Conservation (phyloP, 2,113 vertebrate genomes). For the Calypte anna region DNA sequence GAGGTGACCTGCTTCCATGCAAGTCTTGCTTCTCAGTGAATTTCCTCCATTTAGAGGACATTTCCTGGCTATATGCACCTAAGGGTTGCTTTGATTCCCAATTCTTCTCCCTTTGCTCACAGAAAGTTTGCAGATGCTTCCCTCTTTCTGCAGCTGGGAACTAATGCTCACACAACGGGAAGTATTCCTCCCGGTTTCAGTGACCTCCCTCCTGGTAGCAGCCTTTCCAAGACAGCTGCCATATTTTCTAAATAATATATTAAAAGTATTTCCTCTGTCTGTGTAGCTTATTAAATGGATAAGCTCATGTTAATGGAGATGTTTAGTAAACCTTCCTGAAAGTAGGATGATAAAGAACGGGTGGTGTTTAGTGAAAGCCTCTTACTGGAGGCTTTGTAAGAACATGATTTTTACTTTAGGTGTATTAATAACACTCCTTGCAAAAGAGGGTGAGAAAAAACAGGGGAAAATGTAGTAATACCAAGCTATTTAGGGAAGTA, state of each 20-base stretch:
- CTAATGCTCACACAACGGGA: slow-evolving; percentile 6
- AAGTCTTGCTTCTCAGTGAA: background rate
- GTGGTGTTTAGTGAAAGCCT: background rate
- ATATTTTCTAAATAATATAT: background rate
- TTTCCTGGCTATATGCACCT: background rate
- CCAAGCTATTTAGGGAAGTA: background rate
- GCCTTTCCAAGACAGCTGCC: background rate
- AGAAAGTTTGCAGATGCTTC: slow-evolving; percentile 31
- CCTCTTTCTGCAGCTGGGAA: slow-evolving; percentile 30
- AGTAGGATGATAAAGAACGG: background rate
- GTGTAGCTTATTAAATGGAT: background rate
- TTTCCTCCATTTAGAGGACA: background rate
- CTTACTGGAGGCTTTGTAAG: background rate
- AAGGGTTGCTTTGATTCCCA: background rate
- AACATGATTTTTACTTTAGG: background rate
- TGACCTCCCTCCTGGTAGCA: background rate
- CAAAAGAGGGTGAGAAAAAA: background rate
- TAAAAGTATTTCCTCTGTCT: background rate
- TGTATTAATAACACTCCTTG: background rate
- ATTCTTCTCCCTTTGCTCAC: background rate
- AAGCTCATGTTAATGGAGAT: background rate
- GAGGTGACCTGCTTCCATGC: background rate
- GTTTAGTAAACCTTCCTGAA: background rate
- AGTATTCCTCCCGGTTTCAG: background rate
- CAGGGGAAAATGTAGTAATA: background rate